Base-by-base conservation (phyloP, 2,888 invertebrate species). In the Papilio gigon region DNA sequence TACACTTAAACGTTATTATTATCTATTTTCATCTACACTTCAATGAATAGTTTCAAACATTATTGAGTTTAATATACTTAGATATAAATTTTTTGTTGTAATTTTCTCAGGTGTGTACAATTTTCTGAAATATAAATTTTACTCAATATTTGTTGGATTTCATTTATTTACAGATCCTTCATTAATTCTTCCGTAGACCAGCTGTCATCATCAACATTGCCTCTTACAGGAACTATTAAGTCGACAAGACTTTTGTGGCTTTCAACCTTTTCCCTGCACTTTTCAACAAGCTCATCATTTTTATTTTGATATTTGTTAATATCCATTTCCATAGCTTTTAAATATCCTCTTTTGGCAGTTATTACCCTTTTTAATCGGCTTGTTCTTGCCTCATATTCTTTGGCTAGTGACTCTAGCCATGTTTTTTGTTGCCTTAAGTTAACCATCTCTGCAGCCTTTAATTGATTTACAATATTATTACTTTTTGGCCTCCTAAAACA, bases 121-220 rank as follows among this genome's bases (percentile, higher is more conserved):
- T 90, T 90, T 90, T 91, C 89, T 85, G 89, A 90, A 91, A 90
- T 89, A 91, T 89, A 91, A 89, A 89, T 86, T 89, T 89, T 90
- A 90, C 87, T 90, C 87, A 89, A 82, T 77, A 74, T 74, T 77
- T 77, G 75, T 72, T 68, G 77, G n/a, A 74, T 78, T 78, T 78
- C 82, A 75, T 85, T 82, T 84, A 81, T 86, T 85, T 81, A 76
- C 71, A 78, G 71, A 80, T 82, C 77, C 67, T 76, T 67, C 73
- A 84, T 79, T 76, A 84, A 74, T 65, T 86, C 83, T 79, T 82
- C 83, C 42, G 83, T 81, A 70, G 79, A 78, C 87, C 86, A 87
- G 67, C 76, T 40, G 78, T 73, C 42, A 78, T 50, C 40, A 82
- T 79, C 27, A 74, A 72, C 62, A 40, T 60, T 59, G 30, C 22